Conservation (phyloP, 2,113 vertebrate genomes). For the Tringa solitaria region DNA sequence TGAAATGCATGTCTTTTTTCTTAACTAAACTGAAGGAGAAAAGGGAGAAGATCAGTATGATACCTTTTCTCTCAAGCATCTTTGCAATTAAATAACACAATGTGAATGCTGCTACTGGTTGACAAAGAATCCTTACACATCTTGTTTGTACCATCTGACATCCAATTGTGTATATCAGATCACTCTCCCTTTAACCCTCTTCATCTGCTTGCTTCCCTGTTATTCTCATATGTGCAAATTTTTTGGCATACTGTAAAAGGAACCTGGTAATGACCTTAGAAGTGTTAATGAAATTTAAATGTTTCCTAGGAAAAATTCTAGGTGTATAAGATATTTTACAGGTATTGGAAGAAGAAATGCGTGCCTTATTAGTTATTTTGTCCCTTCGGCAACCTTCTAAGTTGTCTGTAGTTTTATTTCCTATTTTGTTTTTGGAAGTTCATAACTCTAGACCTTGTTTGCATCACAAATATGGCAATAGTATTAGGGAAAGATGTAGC, state of each 20-base stretch:
- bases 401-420: background rate
- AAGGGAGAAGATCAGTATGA: background rate
- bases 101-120: background rate
- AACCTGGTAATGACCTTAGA: background rate
- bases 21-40: background rate
- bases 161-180: background rate
- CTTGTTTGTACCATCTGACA: background rate
- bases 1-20: background rate
- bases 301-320: background rate
- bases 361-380: background rate
- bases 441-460: background rate
- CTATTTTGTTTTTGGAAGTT: background rate
- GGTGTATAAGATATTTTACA: background rate
- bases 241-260: background rate
- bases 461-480: background rate
- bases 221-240: background rate
- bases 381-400: background rate
- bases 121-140: background rate
- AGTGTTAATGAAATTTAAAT: background rate
- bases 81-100: background rate
- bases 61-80: background rate
- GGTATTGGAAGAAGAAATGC: background rate
- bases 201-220: background rate
- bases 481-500: background rate
- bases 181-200: background rate